These are phyloP conservation scores for Neelides sp. DNA, from an alignment of 1,140 invertebrate genomes.

Conservation along the genomic window DNA sequence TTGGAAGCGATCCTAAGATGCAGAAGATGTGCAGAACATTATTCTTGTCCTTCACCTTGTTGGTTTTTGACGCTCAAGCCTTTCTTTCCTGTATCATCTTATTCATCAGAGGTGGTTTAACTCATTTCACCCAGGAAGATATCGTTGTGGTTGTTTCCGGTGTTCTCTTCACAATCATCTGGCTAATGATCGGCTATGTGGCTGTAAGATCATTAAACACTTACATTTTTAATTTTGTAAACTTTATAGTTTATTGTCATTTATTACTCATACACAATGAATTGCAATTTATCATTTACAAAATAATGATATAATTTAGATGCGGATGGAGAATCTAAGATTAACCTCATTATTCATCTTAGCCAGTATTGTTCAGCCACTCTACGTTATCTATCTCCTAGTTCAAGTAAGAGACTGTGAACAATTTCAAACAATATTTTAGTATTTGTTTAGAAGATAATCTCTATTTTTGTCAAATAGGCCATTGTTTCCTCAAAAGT, in stretches of 20 bases:
- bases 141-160: slow-evolving; percentile 14
- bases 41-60: slow-evolving; percentile 20
- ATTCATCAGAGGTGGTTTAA: slow-evolving; percentile 13
- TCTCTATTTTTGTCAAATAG: no score
- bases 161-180: slow-evolving; percentile 9
- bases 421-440: neutral
- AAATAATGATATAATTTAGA: slow-evolving; percentile 13
- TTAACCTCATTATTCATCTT: slow-evolving; percentile 19
- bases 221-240: slow-evolving; percentile 4
- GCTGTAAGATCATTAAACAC: slow-evolving; percentile 11
- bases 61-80: slow-evolving; percentile 26
- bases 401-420: slow-evolving; percentile 11
- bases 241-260: neutral
- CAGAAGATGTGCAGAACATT: slow-evolving; percentile 23
- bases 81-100: slow-evolving; percentile 18
- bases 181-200: slow-evolving; percentile 23
- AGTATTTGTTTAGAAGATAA: no score
- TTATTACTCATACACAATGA: neutral
- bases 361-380: slow-evolving; percentile 23
- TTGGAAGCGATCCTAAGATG: slow-evolving; percentile 25
- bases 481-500: no score
- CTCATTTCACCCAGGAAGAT: slow-evolving; percentile 14
- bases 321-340: slow-evolving; percentile 21
- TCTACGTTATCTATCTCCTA: slow-evolving; percentile 19
- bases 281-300: neutral